phyloP scores from a whole-genome alignment of 2,888 invertebrate genomes.

The Pseudococcus jackbeardsleyi region DNA sequence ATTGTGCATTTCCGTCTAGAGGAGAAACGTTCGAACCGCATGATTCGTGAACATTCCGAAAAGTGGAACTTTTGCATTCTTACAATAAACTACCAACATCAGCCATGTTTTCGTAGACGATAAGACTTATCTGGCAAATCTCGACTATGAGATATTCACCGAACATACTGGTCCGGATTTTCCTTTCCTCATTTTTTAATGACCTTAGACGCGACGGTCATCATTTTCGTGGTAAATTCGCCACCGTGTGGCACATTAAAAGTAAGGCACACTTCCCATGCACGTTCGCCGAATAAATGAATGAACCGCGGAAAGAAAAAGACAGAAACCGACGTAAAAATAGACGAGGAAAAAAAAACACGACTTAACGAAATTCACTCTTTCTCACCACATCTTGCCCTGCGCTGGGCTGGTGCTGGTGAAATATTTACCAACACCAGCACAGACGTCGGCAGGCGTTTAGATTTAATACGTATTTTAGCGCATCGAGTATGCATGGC shows the following conservation, averaged over 20 bases:
- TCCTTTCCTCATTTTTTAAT: neutral
- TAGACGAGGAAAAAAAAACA: neutral
- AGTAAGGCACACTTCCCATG: neutral
- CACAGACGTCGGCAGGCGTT: neutral
- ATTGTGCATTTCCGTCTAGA: too few species aligned
- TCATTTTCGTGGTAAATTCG: neutral
- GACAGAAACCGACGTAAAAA: neutral
- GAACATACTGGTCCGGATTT: too few species aligned
- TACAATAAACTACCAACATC: too few species aligned
- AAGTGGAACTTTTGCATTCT: neutral
- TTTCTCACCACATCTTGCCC: neutral
- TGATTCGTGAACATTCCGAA: neutral
- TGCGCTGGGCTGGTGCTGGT: neutral
- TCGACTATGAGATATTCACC: neutral
- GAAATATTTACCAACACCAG: too few species aligned
- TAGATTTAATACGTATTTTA: neutral
- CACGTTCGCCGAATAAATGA: neutral
- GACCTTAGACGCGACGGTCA: neutral
- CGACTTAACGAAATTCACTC: neutral
- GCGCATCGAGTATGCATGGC: neutral
- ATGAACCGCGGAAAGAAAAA: neutral
- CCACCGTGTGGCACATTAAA: neutral
- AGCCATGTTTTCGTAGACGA: neutral
- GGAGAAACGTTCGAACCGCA: too few species aligned
- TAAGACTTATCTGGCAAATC: neutral